phyloP scores from a whole-genome alignment of 2,888 invertebrate species.

The Bugulina stolonifera region DNA sequence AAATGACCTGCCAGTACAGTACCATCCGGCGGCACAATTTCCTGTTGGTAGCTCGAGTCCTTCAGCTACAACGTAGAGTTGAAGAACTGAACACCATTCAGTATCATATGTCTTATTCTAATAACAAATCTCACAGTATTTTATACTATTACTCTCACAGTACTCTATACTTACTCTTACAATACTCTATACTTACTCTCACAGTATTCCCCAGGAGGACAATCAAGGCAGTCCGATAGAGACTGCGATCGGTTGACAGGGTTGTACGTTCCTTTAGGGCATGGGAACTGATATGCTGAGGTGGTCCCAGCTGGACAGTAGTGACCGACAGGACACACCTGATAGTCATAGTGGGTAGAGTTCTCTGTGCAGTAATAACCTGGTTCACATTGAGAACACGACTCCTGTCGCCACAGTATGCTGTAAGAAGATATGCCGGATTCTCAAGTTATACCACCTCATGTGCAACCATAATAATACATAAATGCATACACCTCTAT shows the following conservation, averaged over 20 bases:
- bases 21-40: conserved; percentile 46
- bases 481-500: no score
- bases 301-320: conserved; percentile 45
- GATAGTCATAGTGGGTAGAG: conserved; percentile 37
- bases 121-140: no score
- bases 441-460: no score
- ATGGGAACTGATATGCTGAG: conserved; percentile 39
- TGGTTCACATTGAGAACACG: conserved; percentile 41
- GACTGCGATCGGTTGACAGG: conserved; percentile 37
- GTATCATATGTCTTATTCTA: no score
- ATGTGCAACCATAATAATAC: no score
- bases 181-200: conserved; percentile 43
- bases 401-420: conserved; percentile 35
- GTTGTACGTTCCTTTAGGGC: conserved; percentile 44
- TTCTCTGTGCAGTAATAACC: conserved; percentile 45
- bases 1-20: conserved; percentile 43
- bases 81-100: no score
- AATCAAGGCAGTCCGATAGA: conserved; percentile 38
- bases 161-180: no score
- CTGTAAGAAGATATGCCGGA: no score
- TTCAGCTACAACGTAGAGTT: conserved; percentile 40
- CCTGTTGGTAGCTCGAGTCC: conserved; percentile 40
- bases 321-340: conserved; percentile 43
- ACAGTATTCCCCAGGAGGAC: conserved; percentile 47
- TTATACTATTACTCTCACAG: no score